phyloP scores from a whole-genome alignment of 2,888 invertebrate species.

The Ceriagrion tenellum region DNA sequence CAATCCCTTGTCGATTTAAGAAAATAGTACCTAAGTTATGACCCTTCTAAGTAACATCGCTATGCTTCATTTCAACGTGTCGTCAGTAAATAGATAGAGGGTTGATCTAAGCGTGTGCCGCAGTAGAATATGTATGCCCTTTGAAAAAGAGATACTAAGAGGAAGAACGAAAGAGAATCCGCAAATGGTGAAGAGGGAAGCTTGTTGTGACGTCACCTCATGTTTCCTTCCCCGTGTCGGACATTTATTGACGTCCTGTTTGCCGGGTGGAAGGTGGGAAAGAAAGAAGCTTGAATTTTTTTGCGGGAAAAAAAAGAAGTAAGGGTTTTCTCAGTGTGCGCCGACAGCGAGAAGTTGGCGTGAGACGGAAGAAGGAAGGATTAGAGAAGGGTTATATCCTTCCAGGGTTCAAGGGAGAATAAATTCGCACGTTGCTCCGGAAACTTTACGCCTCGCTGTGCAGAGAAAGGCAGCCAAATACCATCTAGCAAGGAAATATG shows the following conservation, averaged over 20 bases:
- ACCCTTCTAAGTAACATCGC: too few relatives aligned
- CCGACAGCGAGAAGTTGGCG: neutral
- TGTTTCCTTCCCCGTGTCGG: neutral
- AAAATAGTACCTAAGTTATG: too few relatives aligned
- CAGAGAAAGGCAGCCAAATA: neutral
- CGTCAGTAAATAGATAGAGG: too few relatives aligned
- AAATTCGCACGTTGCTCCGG: neutral
- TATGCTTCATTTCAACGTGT: too few relatives aligned
- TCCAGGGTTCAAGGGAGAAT: neutral
- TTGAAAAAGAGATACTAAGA: too few relatives aligned
- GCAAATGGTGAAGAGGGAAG: neutral
- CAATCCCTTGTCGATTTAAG: too few relatives aligned
- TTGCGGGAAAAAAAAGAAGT: neutral
- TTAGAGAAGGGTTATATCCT: neutral
- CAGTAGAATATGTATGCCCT: neutral
- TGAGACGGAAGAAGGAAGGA: neutral
- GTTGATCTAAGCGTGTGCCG: too few relatives aligned
- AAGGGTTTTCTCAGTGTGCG: neutral
- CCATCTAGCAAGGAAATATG: neutral
- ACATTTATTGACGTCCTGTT: conserved; percentile 52
- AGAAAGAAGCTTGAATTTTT: neutral
- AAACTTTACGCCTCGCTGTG: neutral
- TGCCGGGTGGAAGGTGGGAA: conserved; percentile 13
- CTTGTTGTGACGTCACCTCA: conserved; percentile 11
- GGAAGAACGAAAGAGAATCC: neutral